Evolutionary conservation across 1,140 invertebrate genomes (phyloP).

Genomic region (Drosophila cardini): DNA sequence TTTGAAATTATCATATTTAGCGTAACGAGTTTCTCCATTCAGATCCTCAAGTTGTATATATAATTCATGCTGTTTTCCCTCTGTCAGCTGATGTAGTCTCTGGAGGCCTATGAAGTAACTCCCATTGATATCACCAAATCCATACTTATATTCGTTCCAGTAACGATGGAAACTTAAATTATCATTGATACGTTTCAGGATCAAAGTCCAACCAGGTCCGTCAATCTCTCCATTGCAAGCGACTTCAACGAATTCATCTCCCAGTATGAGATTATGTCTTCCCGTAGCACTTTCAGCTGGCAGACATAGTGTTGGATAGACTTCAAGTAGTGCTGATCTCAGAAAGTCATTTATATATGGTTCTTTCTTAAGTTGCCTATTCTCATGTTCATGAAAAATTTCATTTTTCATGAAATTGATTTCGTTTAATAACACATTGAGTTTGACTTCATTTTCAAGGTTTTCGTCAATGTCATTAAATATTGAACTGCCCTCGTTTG

Average conservation of each 20-base stretch:
- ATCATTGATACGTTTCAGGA: conserved; percentile 12
- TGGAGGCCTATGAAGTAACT: conserved; percentile 37
- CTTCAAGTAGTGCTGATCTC: background rate
- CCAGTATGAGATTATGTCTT: background rate
- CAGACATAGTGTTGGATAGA: conserved; percentile 10
- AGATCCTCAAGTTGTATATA: conserved; percentile 12
- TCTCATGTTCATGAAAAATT: background rate
- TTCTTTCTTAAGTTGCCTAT: background rate
- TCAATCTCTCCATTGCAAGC: background rate
- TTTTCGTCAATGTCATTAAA: background rate
- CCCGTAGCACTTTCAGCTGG: background rate
- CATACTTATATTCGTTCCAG: background rate
- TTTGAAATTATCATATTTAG: conserved; percentile 15
- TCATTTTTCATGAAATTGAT: background rate
- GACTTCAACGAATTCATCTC: background rate
- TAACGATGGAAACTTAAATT: background rate
- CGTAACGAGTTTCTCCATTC: background rate
- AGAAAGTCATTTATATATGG: background rate
- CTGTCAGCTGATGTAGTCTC: conserved; percentile 4
- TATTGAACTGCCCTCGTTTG: background rate
- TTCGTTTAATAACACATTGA: background rate
- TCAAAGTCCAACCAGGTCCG: conserved; percentile 30
- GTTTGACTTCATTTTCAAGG: background rate
- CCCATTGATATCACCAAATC: conserved; percentile 8
- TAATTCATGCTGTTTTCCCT: background rate